Base-by-base conservation (phyloP, 2,888 invertebrate genomes). In the Epistrophe grossulariae region DNA sequence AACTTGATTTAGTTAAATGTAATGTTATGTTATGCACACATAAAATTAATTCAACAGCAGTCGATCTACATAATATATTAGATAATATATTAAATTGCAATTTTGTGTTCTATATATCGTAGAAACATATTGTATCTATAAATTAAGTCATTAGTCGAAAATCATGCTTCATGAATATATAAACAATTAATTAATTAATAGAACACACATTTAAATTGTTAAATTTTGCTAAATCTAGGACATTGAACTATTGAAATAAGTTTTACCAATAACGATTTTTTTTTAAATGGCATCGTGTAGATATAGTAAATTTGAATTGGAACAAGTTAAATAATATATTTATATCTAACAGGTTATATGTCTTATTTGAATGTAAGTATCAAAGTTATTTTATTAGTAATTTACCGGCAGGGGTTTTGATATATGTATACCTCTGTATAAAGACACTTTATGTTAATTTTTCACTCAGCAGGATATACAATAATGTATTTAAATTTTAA, bases 141-240 rank as follows among this genome's bases (percentile, higher is more conserved):
- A 59, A 35, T 59, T 59, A 38, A 59, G 35, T 35, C 38, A 17
- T 59, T n/a, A 38, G 6, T 59, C 11, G n/a, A 35, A 59, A 35
- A 59, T 57, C n/a, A 57, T 57, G 31, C 57, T n/a, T 35, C n/a
- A 57, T 17, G 57, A 57, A 57, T 35, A 57, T 57, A n/a, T n/a
- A 35, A 57, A 17, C n/a, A 59, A 59, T 59, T 38, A 59, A 59
- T 59, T 59, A 59, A 59, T 38, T 59, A 35, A 59, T 59, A 9
- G 35, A n/a, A 59, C 5, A 35, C 8, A 59, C 13, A 59, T 59
- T 59, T 38, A 38, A 59, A 17, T 59, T 59, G 31, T 6, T 52
- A 19, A 52, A 24, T 24, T n/a, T 48, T 57, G 35, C 35, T 5
- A 10, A 3, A 31, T 15, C 9, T 19, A 19, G 59, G 35, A 59